A percentile compares a stretch with the other conserved stretches of the same genome.
These are phyloP conservation scores for Rhea pennata DNA, from an alignment of 2,113 vertebrate species.

Conservation along the genomic window DNA sequence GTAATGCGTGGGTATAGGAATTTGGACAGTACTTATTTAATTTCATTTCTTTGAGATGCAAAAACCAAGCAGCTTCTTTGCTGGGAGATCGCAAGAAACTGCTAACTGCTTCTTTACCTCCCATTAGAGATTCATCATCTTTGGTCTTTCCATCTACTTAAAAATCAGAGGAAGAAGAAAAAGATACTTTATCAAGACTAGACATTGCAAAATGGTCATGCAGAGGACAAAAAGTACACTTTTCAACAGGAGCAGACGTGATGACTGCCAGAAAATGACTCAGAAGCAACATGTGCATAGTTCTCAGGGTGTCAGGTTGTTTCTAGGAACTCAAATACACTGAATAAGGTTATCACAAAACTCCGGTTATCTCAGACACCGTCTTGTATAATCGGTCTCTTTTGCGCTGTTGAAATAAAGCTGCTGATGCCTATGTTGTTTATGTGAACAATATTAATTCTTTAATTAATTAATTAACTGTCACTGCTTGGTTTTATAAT, in stretches of 20 bases:
- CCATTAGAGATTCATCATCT: background rate
- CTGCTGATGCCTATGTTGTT: background rate
- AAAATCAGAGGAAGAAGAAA: background rate
- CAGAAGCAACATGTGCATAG: fast-evolving
- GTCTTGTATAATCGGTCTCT: background rate
- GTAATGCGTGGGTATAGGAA: background rate
- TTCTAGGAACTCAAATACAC: background rate
- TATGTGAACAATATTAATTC: background rate
- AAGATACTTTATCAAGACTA: background rate
- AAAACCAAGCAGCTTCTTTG: background rate
- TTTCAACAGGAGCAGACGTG: background rate
- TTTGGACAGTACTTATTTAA: background rate
- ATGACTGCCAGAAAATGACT: background rate
- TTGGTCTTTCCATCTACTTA: background rate
- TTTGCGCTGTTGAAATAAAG: background rate
- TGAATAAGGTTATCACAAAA: background rate
- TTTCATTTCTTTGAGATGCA: background rate
- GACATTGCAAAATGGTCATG: background rate
- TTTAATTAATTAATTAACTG: background rate
- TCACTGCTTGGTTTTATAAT: background rate
- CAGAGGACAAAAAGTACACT: background rate
- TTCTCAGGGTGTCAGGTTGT: background rate
- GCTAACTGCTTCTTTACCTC: background rate
- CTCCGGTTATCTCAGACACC: background rate
- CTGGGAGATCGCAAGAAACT: background rate